Percentiles rank a stretch among this genome's conserved stretches.
Conservation (phyloP, 2,113 vertebrate species). For the Ptilonorhynchus violaceus region DNA sequence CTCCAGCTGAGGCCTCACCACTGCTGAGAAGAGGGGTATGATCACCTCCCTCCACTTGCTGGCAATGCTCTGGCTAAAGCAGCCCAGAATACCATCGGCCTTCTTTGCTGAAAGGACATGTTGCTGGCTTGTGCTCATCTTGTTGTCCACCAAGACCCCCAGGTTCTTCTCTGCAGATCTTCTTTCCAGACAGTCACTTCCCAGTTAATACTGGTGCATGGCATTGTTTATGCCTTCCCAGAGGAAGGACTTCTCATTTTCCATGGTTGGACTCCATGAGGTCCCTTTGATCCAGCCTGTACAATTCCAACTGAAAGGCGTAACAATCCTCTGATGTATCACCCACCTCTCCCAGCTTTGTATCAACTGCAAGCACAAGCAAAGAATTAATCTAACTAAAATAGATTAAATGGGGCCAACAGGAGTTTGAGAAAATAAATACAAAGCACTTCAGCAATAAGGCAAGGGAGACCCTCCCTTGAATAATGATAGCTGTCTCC, state of each 20-base stretch:
- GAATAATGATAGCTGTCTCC: background rate
- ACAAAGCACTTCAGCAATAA: background rate
- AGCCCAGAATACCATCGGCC: background rate
- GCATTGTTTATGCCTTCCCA: background rate
- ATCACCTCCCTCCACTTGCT: background rate
- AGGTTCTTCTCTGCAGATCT: background rate
- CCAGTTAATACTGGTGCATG: background rate
- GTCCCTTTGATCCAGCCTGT: background rate
- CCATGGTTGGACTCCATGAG: background rate
- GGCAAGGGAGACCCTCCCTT: background rate
- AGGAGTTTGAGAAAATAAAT: background rate
- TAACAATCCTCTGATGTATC: background rate
- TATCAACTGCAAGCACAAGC: background rate
- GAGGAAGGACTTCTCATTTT: background rate
- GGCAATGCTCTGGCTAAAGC: background rate
- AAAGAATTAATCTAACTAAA: background rate
- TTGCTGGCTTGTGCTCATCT: background rate
- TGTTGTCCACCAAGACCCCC: background rate
- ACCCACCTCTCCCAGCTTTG: background rate
- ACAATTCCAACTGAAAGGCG: background rate
- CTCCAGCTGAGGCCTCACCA: background rate
- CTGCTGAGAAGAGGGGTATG: background rate
- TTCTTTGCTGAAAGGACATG: background rate
- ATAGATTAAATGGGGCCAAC: background rate
- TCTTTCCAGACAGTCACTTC: rapidly evolving